Base-by-base conservation (phyloP, 35 echinoderm and acorn worm species). In the Diadema setosum region DNA sequence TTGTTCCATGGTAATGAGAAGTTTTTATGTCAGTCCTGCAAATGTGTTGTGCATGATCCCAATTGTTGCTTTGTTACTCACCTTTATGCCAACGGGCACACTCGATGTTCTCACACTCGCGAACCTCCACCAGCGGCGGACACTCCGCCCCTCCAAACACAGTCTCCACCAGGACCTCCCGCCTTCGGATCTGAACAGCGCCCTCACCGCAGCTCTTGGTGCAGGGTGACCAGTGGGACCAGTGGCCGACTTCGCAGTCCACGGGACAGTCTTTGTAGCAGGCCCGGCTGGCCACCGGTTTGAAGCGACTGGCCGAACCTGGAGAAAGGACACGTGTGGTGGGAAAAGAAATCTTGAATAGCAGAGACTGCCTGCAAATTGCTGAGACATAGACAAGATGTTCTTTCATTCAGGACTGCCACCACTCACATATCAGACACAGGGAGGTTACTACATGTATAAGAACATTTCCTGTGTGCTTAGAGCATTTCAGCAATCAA, bases 171-270 rank as follows among this genome's bases (percentile, higher is more conserved):
- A 98, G 89, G 3, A 94, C 70, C 30, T 94, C 88, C 6, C 96
- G 57, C 14, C 2, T 35, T 17, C 96, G 60, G 11, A 94, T 12
- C 12, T 96, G 89, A 44, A 73, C 43, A 30, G 88, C 92, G 30
- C 92, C 96, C 33, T 84, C 59, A 24, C 91, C 91, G 45, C 96
- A 98, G 82, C 92, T 94, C 45, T 94, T 82, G 12, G 96, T 82
- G 46, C 96, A 98, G 11, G 96, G 87, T n/a, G 92, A 93, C 96
- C 96, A 98, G 80, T 94, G 93, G 24, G 88, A 43, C 96, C 96
- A 98, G 34, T 98, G 21, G 4, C 96, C 96, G 2, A 98, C 58
- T 83, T 94, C 84, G 85, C 96, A 98, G 82, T 94, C 89, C 4
- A 91, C 85, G 2, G 96, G 96, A 39, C 96, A 98, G 57, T 83